Evolutionary conservation across 2,797 vertebrate genomes (phyloP), one percentile per base, ranked within the genome.

Genomic region (Rachycentron canadum): DNA sequence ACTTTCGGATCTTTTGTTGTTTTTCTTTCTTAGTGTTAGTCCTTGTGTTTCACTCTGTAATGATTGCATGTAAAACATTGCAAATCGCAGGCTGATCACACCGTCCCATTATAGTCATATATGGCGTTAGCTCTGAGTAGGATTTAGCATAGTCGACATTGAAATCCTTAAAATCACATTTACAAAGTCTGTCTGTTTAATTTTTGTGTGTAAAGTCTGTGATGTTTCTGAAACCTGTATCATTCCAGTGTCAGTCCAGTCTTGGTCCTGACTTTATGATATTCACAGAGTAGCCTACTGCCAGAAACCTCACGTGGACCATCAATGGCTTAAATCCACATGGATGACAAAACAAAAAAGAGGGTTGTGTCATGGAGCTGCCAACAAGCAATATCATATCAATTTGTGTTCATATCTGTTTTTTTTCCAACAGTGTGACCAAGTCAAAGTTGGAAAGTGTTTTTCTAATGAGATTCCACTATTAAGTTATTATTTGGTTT

Each of bases 261-360:
- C 23, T 45, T 36, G 64, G 73, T 66, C 11, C 25, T 61, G 73
- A 80, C 45, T 1, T 74, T 21, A 55, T 71, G 55, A 71, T 67
- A 58, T 79, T 84, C 77, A 86, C 72, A 74, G 71, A 79, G 76
- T 71, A 76, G 75, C 78, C 69, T 83, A 84, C 83, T 88, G 86
- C 87, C 91, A 90, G 81, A 82, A 78, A 76, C 74, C 72, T 87
- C 57, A 55, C 25, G 69, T 61, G 58, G 43, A 81, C 41, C 72
- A 19, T 63, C 64, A 7, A 66, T 73, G 79, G 69, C 61, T 82
- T 60, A 57, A 82, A 60, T 67, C 72, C 74, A 79, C 19, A 23
- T 56, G 17, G 40, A 55, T 53, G 55, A 30, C 49, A 32, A 55
- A 72, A 50, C 23, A 23, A 53, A 59, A 58, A 13, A 13, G 75